Conservation (phyloP, 2,797 vertebrate genomes). For the Carapus acus region DNA sequence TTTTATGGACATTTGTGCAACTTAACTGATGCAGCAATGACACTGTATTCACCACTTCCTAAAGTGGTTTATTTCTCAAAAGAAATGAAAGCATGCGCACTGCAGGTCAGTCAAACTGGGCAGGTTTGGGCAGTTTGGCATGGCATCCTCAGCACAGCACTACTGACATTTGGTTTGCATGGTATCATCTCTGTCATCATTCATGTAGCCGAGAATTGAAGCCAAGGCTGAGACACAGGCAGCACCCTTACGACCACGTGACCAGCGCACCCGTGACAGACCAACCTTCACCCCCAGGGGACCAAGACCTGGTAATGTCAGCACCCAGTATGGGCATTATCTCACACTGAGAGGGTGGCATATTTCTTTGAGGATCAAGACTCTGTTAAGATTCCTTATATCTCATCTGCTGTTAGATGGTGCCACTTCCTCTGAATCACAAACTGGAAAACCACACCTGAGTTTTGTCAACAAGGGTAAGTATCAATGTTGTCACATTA, state of each 20-base stretch:
- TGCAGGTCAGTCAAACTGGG: neutral
- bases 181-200: neutral
- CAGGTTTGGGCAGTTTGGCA: neutral
- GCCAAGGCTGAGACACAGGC: slow-evolving; percentile 83
- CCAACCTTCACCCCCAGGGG: slow-evolving; percentile 81
- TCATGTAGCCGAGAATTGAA: slow-evolving; percentile 80
- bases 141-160: neutral
- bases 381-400: slow-evolving; percentile 3
- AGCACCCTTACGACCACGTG: slow-evolving; percentile 79
- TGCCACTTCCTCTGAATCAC: slow-evolving; percentile 66
- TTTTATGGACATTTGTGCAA: too few relatives aligned
- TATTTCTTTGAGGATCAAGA: neutral
- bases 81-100: neutral
- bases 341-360: neutral
- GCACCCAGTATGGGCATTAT: neutral
- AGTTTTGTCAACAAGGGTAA: slow-evolving; percentile 77
- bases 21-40: too few relatives aligned
- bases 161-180: slow-evolving; percentile 34
- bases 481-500: neutral
- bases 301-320: slow-evolving; percentile 80
- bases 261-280: slow-evolving; percentile 88
- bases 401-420: slow-evolving; percentile 59
- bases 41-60: too few relatives aligned
- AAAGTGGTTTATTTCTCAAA: too few relatives aligned
- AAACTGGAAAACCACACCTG: slow-evolving; percentile 72